Conservation (phyloP, 1,140 invertebrate genomes). For the Pantala flavescens region DNA sequence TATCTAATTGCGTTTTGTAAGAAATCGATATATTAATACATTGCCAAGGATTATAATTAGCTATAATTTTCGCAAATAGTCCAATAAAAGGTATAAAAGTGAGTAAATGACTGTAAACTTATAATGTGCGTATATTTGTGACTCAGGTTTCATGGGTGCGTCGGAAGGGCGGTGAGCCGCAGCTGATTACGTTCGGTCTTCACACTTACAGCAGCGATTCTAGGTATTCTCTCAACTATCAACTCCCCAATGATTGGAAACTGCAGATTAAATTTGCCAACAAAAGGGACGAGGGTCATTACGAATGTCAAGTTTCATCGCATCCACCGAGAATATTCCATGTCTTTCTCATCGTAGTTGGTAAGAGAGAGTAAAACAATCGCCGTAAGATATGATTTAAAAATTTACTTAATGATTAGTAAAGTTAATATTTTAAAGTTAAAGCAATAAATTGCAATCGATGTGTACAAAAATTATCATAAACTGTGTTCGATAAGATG, state of each 20-base stretch:
- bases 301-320: conserved; percentile 69
- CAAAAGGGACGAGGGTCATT: conserved; percentile 60
- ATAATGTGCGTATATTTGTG: neutral
- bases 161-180: conserved; percentile 56
- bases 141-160: conserved; percentile 66
- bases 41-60: no score
- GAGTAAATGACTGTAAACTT: no score
- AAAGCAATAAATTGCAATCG: no score
- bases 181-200: conserved; percentile 61
- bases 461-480: no score
- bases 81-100: no score
- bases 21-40: no score
- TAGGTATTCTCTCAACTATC: conserved; percentile 59
- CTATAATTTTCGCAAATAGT: no score
- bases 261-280: conserved; percentile 59
- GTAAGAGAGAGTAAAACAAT: conserved; percentile 41
- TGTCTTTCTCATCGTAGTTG: conserved; percentile 60
- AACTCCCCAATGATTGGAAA: conserved; percentile 69
- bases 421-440: no score
- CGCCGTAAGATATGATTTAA: no score
- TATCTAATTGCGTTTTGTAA: no score
- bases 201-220: conserved; percentile 70
- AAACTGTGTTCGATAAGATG: no score
- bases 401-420: no score
- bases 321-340: conserved; percentile 62